Percentiles rank a stretch among this genome's conserved stretches.
phyloP scores from a whole-genome alignment of 1,140 invertebrate species.

The Drosophila orena region DNA sequence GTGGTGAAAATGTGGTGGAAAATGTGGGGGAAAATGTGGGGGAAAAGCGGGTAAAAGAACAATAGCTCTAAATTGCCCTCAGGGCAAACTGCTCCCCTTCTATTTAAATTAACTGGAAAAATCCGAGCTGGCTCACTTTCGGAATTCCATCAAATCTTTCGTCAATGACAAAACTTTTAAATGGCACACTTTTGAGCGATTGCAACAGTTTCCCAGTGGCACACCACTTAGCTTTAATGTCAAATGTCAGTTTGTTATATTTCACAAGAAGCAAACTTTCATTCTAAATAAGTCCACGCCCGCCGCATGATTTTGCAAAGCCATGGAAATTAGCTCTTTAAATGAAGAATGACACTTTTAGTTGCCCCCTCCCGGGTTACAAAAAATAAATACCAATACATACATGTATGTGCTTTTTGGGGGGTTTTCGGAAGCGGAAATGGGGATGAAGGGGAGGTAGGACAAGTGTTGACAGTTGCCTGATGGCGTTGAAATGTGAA shows the following conservation, averaged over 20 bases:
- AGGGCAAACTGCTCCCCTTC: slow-evolving; percentile 7
- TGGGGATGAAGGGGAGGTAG: slow-evolving; percentile 1
- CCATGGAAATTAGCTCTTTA: slow-evolving; percentile 66
- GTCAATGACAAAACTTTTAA: slow-evolving; percentile 76
- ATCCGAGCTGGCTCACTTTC: slow-evolving; percentile 46
- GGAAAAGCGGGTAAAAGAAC: slow-evolving; percentile 61
- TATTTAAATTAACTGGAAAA: slow-evolving; percentile 66
- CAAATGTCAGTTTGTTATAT: slow-evolving; percentile 64
- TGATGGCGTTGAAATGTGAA: slow-evolving; percentile 66
- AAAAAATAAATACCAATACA: slow-evolving; percentile 3
- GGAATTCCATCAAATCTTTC: slow-evolving; percentile 54
- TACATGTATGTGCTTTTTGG: slow-evolving; percentile 44
- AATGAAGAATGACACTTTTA: slow-evolving; percentile 78
- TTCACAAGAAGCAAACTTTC: slow-evolving; percentile 20
- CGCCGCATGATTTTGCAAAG: slow-evolving; percentile 43
- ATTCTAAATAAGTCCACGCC: slow-evolving; percentile 31
- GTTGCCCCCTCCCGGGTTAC: slow-evolving; percentile 8
- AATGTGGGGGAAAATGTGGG: slow-evolving; percentile 6
- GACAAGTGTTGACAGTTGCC: slow-evolving; percentile 63
- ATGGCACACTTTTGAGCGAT: slow-evolving; percentile 69
- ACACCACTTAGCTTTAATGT: slow-evolving; percentile 69
- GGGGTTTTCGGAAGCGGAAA: slow-evolving; percentile 4
- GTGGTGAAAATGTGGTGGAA: slow-evolving; percentile 17
- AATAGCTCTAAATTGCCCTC: slow-evolving; percentile 69
- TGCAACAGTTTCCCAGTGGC: slow-evolving; percentile 48